Evolutionary conservation across 1,140 invertebrate genomes (phyloP).

Genomic region (Theocolax elegans): DNA sequence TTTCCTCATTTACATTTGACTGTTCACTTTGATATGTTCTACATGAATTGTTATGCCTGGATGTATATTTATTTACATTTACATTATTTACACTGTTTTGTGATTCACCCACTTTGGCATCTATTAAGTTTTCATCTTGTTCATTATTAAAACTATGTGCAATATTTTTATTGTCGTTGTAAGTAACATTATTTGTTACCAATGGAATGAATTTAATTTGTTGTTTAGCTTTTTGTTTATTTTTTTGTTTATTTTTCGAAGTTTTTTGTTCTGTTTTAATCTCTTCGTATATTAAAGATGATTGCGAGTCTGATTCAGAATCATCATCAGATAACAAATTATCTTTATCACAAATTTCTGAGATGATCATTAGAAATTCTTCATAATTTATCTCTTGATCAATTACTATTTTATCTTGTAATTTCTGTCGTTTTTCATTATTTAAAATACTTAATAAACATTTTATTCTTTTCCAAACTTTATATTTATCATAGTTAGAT

Average conservation of each 20-base stretch:
- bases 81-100: not conserved
- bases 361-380: slow-evolving; percentile 21
- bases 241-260: not conserved
- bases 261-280: not conserved
- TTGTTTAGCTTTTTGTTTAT: not conserved
- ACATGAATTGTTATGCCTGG: too few species aligned
- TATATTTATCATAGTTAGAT: slow-evolving; percentile 35
- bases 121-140: too few species aligned
- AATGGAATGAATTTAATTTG: slow-evolving; percentile 15
- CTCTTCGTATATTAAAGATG: not conserved
- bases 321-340: not conserved
- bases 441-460: slow-evolving; percentile 40
- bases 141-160: too few species aligned
- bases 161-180: too few species aligned
- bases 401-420: slow-evolving; percentile 36
- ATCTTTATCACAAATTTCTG: slow-evolving; percentile 34
- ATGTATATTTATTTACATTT: slow-evolving; percentile 5
- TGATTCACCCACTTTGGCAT: too few species aligned
- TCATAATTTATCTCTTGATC: slow-evolving; percentile 25
- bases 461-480: slow-evolving; percentile 41
- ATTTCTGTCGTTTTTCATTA: slow-evolving; percentile 6
- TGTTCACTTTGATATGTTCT: too few species aligned
- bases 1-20: too few species aligned
- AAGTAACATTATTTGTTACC: slow-evolving; percentile 16
- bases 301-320: not conserved